phyloP scores from a whole-genome alignment of 2,113 vertebrate species.

The Crotalus horridus region DNA sequence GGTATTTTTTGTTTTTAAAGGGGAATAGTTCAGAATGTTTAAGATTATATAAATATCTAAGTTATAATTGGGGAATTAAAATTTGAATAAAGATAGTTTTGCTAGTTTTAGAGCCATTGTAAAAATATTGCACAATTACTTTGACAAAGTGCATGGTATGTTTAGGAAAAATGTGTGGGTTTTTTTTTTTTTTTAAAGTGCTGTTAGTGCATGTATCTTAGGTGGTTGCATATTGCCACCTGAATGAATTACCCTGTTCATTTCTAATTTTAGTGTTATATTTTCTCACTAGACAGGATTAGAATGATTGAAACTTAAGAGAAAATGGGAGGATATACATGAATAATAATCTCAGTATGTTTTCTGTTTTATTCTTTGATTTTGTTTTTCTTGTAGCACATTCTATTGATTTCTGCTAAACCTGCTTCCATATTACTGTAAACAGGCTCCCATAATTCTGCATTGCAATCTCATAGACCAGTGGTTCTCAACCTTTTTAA shows the following conservation, averaged over 20 bases:
- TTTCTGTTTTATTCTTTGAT: not conserved
- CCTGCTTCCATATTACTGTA: not conserved
- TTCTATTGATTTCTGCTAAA: not conserved
- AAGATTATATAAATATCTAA: conserved; percentile 60
- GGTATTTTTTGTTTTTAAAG: conserved; percentile 63
- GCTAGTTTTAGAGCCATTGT: conserved; percentile 37
- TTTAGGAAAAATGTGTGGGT: not conserved
- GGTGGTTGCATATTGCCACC: not conserved
- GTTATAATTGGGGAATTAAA: conserved; percentile 51
- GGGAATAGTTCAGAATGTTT: conserved; percentile 61
- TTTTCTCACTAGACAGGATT: not conserved
- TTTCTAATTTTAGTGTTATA: not conserved
- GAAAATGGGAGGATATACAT: not conserved
- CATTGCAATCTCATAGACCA: not conserved
- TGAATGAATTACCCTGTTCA: not conserved
- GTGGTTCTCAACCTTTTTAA: no score
- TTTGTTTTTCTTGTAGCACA: not conserved
- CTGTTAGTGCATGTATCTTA: not conserved
- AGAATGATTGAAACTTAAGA: not conserved
- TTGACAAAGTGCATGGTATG: not conserved
- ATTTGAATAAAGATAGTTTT: conserved; percentile 52
- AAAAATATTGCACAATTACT: conserved; percentile 25
- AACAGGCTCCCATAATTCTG: not conserved
- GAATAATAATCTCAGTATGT: not conserved
- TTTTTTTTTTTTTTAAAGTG: not conserved